These are phyloP conservation scores for Callorhinus ursinus DNA, from an alignment of 2,113 vertebrate genomes.

Conservation along the genomic window DNA sequence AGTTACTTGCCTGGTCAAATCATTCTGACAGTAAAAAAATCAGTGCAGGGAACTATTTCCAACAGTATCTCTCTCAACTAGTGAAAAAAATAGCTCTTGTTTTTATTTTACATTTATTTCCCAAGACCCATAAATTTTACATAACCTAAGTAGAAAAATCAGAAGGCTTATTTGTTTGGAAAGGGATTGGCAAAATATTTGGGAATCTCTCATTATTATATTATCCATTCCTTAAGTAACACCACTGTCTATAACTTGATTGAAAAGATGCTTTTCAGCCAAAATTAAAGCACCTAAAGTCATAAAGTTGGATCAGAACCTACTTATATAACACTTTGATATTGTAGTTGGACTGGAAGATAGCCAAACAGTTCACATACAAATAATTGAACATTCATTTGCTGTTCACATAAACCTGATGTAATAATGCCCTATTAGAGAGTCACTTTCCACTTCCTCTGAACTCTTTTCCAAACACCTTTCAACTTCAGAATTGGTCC, in stretches of 20 bases:
- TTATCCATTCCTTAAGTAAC: neutral
- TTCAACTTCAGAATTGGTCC: slow-evolving; percentile 27
- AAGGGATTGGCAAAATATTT: slow-evolving; percentile 24
- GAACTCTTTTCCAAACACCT: slow-evolving; percentile 43
- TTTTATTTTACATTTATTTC: neutral
- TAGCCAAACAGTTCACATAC: neutral
- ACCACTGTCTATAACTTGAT: neutral
- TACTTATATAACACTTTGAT: neutral
- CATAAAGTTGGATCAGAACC: neutral
- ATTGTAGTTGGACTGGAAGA: neutral
- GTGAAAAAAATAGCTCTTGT: neutral
- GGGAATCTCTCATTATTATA: neutral
- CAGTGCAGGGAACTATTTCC: neutral
- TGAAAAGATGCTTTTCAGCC: neutral
- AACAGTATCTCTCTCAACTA: neutral
- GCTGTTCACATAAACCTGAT: neutral
- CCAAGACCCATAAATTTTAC: neutral
- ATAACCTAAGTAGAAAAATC: neutral
- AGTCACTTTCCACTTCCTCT: neutral
- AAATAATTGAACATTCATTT: slow-evolving; percentile 17
- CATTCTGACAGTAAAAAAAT: neutral
- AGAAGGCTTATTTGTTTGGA: neutral
- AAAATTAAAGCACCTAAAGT: neutral
- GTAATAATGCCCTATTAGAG: neutral
- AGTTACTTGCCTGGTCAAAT: neutral